Conservation (phyloP, 1,140 invertebrate species). For the Melitaea cinxia region DNA sequence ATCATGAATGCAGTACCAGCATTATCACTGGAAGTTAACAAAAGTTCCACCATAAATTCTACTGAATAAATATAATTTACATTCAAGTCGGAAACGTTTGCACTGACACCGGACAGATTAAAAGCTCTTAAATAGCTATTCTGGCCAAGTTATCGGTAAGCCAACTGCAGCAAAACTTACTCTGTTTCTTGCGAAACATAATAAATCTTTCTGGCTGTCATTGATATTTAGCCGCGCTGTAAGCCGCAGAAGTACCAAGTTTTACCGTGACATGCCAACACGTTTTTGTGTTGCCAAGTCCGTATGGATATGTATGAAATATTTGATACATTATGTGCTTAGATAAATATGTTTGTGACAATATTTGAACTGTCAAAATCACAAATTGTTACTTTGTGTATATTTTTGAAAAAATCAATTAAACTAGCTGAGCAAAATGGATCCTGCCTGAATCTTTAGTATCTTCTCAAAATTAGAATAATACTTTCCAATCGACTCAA, state of each 20-base stretch:
- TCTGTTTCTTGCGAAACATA: constrained; percentile 68
- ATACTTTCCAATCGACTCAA: too few relatives aligned
- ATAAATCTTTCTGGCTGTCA: constrained; percentile 73
- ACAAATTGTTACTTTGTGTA: too few relatives aligned
- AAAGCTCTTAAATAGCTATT: constrained; percentile 65
- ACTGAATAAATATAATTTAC: constrained; percentile 51
- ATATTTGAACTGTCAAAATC: too few relatives aligned
- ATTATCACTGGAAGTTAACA: constrained; percentile 33
- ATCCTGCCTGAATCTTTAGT: too few relatives aligned
- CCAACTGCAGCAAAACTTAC: constrained; percentile 66
- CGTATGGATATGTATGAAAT: not conserved
- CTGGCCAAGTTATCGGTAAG: constrained; percentile 62
- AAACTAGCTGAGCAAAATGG: too few relatives aligned
- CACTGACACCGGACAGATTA: constrained; percentile 63
- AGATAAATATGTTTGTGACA: too few relatives aligned
- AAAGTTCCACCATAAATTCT: constrained; percentile 46
- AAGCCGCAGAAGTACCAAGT: constrained; percentile 41
- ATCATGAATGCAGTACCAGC: constrained; percentile 33
- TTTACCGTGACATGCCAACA: constrained; percentile 17
- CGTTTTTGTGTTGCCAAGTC: constrained; percentile 5
- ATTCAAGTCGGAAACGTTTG: constrained; percentile 53
- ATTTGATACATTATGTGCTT: not conserved
- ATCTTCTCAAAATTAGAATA: too few relatives aligned
- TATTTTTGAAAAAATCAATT: too few relatives aligned
- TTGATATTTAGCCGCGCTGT: constrained; percentile 67